Evolutionary conservation across 2,888 invertebrate genomes (phyloP), one percentile per base, ranked within the genome.

Genomic region (Leucophenga montana): DNA sequence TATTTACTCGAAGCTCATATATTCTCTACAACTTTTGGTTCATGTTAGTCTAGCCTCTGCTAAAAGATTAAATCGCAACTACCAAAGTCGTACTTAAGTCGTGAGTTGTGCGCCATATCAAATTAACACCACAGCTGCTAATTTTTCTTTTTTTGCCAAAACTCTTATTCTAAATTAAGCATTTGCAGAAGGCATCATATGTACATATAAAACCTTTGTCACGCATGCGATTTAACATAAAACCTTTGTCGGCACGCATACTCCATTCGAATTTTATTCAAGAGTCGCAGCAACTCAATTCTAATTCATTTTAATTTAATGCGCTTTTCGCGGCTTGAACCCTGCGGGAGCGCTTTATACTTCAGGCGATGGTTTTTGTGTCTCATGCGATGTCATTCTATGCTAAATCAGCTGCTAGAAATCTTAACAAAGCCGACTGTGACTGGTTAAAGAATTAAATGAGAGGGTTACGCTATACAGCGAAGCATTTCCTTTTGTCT

Each of bases 231-330:
- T 61, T 61, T 61, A 61, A 39, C 61, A 61, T 39, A 39, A 39
- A 39, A 9, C 61, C 44, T 61, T 61, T 61, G 61, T 27, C 61
- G 18, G 14, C 13, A 11, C 39, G 8, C 11, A 39, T 27, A 22
- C n/a, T 11, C 44, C 16, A 0, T 3, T 39, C 31, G 20, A 27
- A 57, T 14, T 22, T 20, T 13, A 54, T 13, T 22, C 22, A 54
- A 54, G 20, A 56, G 22, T 56, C 56, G 39, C 56, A n/a, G 11
- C 18, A 56, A 56, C 56, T 22, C 22, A 27, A 27, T 27, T 56
- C 56, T 56, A 61, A 61, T 61, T 39, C 33, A 61, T 61, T 61
- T 61, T 61, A 61, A 61, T 61, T 61, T 61, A 61, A 61, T 61
- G 61, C 61, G 61, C 61, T 53, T 53, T 27, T 16, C 39, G 39